Base-by-base conservation (phyloP, 2,888 invertebrate species). In the Euzophera pinguis region DNA sequence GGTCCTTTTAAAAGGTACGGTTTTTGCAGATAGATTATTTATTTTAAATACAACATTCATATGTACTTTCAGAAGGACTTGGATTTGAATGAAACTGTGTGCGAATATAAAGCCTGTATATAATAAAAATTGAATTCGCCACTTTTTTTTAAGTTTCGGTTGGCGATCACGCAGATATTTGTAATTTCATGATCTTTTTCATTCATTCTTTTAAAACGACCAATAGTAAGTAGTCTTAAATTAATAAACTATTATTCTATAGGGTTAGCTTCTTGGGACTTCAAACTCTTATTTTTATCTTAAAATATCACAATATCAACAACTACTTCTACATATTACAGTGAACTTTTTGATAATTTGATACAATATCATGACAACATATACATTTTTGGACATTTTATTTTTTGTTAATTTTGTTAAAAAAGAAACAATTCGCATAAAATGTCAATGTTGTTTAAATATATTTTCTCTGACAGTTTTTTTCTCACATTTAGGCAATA, bases 221-320 rank as follows among this genome's bases (percentile, higher is more conserved):
- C 32, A 32, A n/a, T n/a, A n/a, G n/a, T n/a, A n/a, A n/a, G 10
- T 32, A 10, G 32, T 32, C 4, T 32, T 9, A 9, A 1, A 4
- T 32, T 6, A 6, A 9, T 9, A 39, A 16, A n/a, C n/a, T n/a
- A n/a, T 16, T 39, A 39, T 9, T 5, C 16, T 39, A 16, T 14
- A 38, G 14, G 37, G 45, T 45, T 45, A 45, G 78, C 75, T 62
- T 74, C 73, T 72, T 69, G 69, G 62, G 71, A 76, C 75, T 76
- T 58, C 58, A 71, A 71, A 74, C 69, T 61, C 65, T 70, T 69
- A 67, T 72, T 70, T 75, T 67, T 78, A 81, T 78, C 75, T 82
- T 84, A 83, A 84, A 80, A 85, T 87, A 88, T 88, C 88, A 89
- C 88, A 88, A 79, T 86, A 85, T 81, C 74, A 84, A 84, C 83